phyloP scores from a whole-genome alignment of 2,113 vertebrate genomes.

The Saguinus imperator region DNA sequence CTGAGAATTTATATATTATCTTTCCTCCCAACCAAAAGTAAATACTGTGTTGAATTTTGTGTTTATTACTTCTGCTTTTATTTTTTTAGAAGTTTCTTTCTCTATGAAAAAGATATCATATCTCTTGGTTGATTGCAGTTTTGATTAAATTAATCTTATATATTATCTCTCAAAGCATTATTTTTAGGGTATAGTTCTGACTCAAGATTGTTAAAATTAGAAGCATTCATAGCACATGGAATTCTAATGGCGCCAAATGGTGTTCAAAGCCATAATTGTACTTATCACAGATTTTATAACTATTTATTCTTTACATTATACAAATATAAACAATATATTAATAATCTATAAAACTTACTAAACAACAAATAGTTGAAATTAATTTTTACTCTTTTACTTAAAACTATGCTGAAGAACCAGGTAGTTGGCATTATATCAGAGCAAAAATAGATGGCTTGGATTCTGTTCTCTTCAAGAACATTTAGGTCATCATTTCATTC shows the following conservation, averaged over 20 bases:
- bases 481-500: background rate
- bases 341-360: background rate
- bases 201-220: slow-evolving; percentile 32
- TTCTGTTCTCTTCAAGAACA: background rate
- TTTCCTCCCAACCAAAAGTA: background rate
- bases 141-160: slow-evolving; percentile 22
- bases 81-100: background rate
- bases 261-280: background rate
- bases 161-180: background rate
- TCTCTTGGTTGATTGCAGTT: background rate
- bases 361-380: background rate
- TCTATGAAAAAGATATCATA: background rate
- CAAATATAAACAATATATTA: background rate
- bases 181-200: background rate
- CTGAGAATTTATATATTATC: background rate
- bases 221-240: background rate
- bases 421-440: background rate
- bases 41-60: background rate
- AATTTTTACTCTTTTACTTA: background rate
- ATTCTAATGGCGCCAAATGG: background rate
- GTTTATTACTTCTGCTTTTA: background rate
- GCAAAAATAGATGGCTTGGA: background rate
- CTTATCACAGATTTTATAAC: background rate
- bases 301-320: slow-evolving; percentile 5
- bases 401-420: slow-evolving; percentile 14